Evolutionary conservation across 2,797 vertebrate genomes (phyloP).

Genomic region (Geotrypetes seraphini): DNA sequence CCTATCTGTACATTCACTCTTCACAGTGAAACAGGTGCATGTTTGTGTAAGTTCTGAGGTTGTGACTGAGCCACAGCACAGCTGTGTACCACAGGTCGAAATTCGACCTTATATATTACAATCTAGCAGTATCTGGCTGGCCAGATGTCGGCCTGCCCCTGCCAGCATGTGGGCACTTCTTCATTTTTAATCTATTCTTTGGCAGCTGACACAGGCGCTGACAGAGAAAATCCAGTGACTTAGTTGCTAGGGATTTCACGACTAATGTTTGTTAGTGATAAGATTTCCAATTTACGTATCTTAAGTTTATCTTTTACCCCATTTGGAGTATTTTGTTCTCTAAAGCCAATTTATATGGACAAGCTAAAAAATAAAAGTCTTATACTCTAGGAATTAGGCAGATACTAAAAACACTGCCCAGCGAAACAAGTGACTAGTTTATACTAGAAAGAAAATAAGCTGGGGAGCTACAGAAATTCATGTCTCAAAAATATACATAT

Average conservation of each 20-base stretch:
- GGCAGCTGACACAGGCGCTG: conserved; percentile 81
- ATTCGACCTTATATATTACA: conserved; percentile 74
- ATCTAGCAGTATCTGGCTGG: conserved; percentile 72
- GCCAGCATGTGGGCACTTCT: conserved; percentile 84
- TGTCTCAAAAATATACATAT: conserved; percentile 24
- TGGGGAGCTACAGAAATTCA: conserved; percentile 20
- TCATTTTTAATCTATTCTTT: conserved; percentile 81
- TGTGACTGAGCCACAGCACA: conserved; percentile 83
- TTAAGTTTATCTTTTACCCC: conserved; percentile 35
- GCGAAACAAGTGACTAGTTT: conserved; percentile 20
- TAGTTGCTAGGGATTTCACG: conserved; percentile 64
- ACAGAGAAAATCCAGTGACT: conserved; percentile 89
- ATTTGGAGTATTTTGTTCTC: conserved; percentile 33
- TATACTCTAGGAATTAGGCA: background rate
- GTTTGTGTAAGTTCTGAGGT: conserved; percentile 69
- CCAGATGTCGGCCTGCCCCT: conserved; percentile 63
- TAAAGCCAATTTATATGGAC: conserved; percentile 53
- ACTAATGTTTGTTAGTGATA: conserved; percentile 61
- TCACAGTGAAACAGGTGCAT: conserved; percentile 94
- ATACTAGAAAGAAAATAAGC: conserved; percentile 26
- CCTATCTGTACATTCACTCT: conserved; percentile 79
- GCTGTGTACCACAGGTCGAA: conserved; percentile 76
- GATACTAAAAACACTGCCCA: conserved; percentile 22
- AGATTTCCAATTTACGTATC: conserved; percentile 38
- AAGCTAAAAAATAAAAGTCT: too few species aligned